Evolutionary conservation across 2,888 invertebrate species (phyloP).

Genomic region (Bursaphelenchus okinawaensis): DNA sequence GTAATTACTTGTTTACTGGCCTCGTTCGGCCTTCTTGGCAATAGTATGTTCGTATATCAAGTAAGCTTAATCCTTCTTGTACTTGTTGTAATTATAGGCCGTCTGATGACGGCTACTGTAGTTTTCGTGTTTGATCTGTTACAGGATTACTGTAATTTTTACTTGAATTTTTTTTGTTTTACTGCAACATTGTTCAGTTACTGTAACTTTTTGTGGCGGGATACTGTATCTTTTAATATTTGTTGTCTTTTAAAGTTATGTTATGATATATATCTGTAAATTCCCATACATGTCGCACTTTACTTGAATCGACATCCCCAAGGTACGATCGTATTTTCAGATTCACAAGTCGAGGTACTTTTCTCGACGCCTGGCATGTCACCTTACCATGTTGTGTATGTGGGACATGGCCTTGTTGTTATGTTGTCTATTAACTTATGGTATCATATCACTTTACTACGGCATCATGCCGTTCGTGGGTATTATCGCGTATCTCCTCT

Average conservation of each 20-base stretch:
- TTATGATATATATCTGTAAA: background rate
- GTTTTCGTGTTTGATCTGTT: too few species aligned
- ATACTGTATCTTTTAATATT: too few species aligned
- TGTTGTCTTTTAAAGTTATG: too few species aligned
- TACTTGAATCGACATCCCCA: too few species aligned
- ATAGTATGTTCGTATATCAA: conserved; percentile 42
- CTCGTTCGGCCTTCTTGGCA: conserved; percentile 47
- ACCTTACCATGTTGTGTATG: conserved; percentile 49
- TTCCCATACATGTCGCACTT: background rate
- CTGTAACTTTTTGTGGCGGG: too few species aligned
- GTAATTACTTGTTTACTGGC: conserved; percentile 45
- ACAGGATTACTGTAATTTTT: too few species aligned
- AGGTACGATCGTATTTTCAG: conserved; percentile 25
- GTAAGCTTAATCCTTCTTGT: conserved; percentile 17
- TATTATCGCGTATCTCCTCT: conserved; percentile 49
- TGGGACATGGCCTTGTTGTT: conserved; percentile 51
- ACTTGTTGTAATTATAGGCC: background rate
- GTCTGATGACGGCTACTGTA: too few species aligned
- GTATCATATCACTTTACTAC: conserved; percentile 33
- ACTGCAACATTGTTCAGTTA: background rate
- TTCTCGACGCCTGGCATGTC: conserved; percentile 49
- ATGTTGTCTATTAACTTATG: conserved; percentile 47
- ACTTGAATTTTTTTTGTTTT: too few species aligned
- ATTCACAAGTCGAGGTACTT: conserved; percentile 48
- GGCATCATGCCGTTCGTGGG: conserved; percentile 38